Evolutionary conservation across 2,113 vertebrate genomes (phyloP).

Genomic region (Mustela lutreola): DNA sequence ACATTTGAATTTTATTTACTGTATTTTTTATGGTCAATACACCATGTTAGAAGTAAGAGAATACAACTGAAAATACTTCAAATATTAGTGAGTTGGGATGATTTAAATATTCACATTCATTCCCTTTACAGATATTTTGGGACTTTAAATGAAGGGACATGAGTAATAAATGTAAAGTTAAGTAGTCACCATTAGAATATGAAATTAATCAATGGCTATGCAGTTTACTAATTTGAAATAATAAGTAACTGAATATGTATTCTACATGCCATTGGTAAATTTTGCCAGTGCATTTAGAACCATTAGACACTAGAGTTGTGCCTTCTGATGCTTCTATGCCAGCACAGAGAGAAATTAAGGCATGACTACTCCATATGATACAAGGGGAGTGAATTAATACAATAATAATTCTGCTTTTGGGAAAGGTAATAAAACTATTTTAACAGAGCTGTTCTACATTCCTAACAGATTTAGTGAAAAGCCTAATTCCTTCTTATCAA

Average conservation of each 20-base stretch:
- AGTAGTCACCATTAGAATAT: not conserved
- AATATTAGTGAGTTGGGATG: conserved; percentile 11
- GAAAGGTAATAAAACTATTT: not conserved
- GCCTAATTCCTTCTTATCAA: conserved; percentile 27
- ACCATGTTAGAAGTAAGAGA: conserved; percentile 46
- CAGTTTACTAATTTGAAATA: conserved; percentile 16
- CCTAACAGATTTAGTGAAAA: not conserved
- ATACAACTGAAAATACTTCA: conserved; percentile 72
- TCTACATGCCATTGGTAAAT: not conserved
- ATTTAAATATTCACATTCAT: conserved; percentile 68
- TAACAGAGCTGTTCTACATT: not conserved
- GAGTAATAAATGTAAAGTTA: conserved; percentile 52
- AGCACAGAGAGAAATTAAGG: conserved; percentile 6
- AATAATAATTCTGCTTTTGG: conserved; percentile 14
- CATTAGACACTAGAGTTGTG: not conserved
- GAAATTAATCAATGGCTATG: conserved; percentile 54
- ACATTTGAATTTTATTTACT: conserved; percentile 62
- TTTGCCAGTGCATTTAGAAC: not conserved
- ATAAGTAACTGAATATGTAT: conserved; percentile 21
- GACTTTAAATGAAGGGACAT: not conserved
- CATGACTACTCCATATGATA: not conserved
- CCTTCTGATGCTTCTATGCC: not conserved
- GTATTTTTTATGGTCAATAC: not conserved
- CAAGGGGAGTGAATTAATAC: not conserved
- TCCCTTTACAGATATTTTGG: conserved; percentile 57